Evolutionary conservation across 37 sponge, comb jelly and placozoan species (phyloP).

Genomic region (Bolinopsis microptera): DNA sequence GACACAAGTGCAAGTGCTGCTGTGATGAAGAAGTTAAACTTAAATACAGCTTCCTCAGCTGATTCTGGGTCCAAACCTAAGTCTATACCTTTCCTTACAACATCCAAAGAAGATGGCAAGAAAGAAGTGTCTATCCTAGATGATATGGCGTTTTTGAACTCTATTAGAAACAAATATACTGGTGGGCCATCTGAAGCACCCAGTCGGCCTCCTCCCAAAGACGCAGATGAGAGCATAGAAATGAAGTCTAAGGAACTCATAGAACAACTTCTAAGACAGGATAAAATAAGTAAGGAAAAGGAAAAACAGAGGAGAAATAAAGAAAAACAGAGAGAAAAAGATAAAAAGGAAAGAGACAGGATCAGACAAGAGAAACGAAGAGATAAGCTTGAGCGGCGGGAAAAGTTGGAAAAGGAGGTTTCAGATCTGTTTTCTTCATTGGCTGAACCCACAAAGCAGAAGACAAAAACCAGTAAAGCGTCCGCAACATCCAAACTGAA

Average conservation of each 20-base stretch:
- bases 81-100: conserved; percentile 45
- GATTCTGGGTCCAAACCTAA: conserved; percentile 4
- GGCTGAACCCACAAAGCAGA: neutral
- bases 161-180: conserved; percentile 1
- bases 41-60: neutral
- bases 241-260: conserved; percentile 60
- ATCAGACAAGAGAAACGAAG: conserved; percentile 5
- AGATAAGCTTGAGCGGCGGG: conserved; percentile 12
- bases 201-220: neutral
- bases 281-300: conserved; percentile 37
- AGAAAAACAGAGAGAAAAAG: conserved; percentile 58
- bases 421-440: conserved; percentile 13
- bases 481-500: conserved; percentile 39
- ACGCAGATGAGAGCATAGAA: neutral
- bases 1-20: neutral
- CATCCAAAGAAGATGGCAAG: conserved; percentile 4
- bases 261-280: conserved; percentile 30
- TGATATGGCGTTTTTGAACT: conserved; percentile 62
- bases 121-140: conserved; percentile 57
- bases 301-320: conserved; percentile 58
- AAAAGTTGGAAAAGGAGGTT: conserved; percentile 22
- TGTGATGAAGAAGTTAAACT: neutral
- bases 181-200: neutral
- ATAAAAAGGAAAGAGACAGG: conserved; percentile 50
- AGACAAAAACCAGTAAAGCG: neutral